Base-by-base conservation (phyloP, 2,113 vertebrate genomes). In the Leucosticte australis region DNA sequence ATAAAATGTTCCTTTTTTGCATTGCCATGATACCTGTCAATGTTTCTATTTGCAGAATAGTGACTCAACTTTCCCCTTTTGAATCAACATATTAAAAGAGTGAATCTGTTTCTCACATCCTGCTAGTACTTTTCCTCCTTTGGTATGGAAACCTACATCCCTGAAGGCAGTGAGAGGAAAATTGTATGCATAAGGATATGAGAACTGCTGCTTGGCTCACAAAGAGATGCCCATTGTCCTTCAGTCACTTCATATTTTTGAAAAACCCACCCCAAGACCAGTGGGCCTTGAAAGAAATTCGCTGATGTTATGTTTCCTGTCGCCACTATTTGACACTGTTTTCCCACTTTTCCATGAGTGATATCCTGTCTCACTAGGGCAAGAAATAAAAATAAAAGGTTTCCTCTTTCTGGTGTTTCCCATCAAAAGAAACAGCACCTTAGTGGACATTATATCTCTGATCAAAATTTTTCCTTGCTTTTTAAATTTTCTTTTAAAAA, bases 241-340 rank as follows among this genome's bases (percentile, higher is more conserved):
- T 81, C n/a, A 52, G 3, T 6, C 3, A 2, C 33, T 77, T 47
- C 0, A 0, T 14, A 50, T 79, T 86, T 92, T 83, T 70, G 65
- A 90, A 87, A 80, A 59, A 63, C 28, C 33, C 55, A 80, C 15
- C 27, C 44, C 19, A 26, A 46, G 15, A 91, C 7, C 5, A 73
- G 33, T 12, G 27, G 21, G 24, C 50, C 22, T 90, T 77, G 57
- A 53, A 62, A 82, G 31, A 67, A 90, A 46, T 70, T 57, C 87
- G 39, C 47, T 63, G 59, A 49, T 56, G 22, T 86, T 79, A 7
- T 64, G 14, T 62, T 96, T 96, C 92, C 73, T 87, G 53, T 73
- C 0, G 0, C 53, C 49, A 22, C 13, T 39, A 16, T 75, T 78
- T 24, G 26, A 64, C 41, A 42, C 15, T 57, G 23, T 49, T 87